Conservation (phyloP, 2,797 vertebrate species). For the Xenentodon cancila region DNA sequence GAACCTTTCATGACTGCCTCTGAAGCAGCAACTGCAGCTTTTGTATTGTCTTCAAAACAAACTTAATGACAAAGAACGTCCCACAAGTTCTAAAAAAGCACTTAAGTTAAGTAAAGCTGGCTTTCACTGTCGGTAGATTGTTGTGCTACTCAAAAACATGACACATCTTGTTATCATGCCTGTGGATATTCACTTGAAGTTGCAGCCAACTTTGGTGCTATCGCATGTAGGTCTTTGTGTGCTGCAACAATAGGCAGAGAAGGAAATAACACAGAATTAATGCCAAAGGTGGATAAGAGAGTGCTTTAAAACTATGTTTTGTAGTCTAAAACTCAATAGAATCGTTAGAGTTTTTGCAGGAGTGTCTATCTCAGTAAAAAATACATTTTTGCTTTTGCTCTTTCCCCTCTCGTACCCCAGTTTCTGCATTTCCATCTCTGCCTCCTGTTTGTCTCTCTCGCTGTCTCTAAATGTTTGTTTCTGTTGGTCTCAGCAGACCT, state of each 20-base stretch:
- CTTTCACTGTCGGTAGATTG: no score
- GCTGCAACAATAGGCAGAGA: not conserved
- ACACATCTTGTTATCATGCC: not conserved
- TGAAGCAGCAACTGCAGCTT: no score
- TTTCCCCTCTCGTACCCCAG: not conserved
- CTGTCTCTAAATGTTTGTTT: conserved; percentile 42
- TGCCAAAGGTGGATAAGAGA: conserved; percentile 1
- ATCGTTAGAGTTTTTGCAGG: not conserved
- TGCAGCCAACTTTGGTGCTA: conserved; percentile 12
- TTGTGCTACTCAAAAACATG: no score
- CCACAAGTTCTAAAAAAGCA: no score
- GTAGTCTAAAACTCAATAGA: not conserved
- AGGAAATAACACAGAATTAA: conserved; percentile 1
- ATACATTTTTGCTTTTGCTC: conserved; percentile 4
- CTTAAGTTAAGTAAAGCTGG: no score
- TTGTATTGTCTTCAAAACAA: no score
- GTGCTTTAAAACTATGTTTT: not conserved
- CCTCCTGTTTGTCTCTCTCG: not conserved
- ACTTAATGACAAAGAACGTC: no score
- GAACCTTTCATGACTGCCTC: no score
- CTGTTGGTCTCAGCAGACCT: conserved; percentile 73
- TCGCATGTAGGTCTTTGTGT: not conserved
- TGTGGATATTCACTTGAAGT: conserved; percentile 12
- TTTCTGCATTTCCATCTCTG: not conserved
- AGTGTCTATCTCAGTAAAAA: not conserved